These are phyloP conservation scores for Muricea muricata DNA, from an alignment of 92 coral and sea anemone genomes.

Conservation along the genomic window DNA sequence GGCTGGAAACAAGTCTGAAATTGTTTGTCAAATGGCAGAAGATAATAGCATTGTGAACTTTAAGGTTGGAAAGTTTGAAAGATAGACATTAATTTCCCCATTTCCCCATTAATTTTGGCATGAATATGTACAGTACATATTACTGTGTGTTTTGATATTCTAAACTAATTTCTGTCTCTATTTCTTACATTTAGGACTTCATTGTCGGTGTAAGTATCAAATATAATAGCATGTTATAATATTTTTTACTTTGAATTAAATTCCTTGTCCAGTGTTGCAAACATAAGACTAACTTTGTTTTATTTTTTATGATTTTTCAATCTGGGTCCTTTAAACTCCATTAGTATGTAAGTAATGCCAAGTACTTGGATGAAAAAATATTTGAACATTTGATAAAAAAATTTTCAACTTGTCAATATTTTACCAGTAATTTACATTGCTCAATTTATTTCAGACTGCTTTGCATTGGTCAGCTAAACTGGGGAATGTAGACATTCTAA, in stretches of 20 bases:
- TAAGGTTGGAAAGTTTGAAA: slow-evolving; percentile 64
- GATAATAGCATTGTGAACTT: slow-evolving; percentile 81
- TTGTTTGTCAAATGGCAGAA: slow-evolving; percentile 92
- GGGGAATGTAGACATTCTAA: slow-evolving; percentile 70
- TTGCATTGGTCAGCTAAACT: slow-evolving; percentile 87
- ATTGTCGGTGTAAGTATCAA: not conserved
- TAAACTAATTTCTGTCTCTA: not conserved
- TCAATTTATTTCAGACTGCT: slow-evolving; percentile 68
- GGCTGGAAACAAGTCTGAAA: slow-evolving; percentile 88
- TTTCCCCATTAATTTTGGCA: no score
- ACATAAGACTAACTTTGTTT: no score
- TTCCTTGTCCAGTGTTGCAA: no score
- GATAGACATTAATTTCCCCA: not conserved
- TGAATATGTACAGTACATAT: no score
- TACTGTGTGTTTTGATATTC: not conserved
- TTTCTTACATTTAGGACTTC: not conserved
- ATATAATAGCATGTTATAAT: no score
- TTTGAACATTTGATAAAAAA: not conserved
- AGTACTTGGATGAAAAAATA: not conserved
- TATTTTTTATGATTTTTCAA: not conserved
- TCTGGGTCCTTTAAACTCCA: not conserved
- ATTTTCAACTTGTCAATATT: not conserved
- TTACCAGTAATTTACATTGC: not conserved
- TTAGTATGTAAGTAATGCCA: slow-evolving; percentile 29
- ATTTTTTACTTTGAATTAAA: no score